Base-by-base conservation (phyloP, 2,113 vertebrate species). In the Ageneiosus marmoratus region DNA sequence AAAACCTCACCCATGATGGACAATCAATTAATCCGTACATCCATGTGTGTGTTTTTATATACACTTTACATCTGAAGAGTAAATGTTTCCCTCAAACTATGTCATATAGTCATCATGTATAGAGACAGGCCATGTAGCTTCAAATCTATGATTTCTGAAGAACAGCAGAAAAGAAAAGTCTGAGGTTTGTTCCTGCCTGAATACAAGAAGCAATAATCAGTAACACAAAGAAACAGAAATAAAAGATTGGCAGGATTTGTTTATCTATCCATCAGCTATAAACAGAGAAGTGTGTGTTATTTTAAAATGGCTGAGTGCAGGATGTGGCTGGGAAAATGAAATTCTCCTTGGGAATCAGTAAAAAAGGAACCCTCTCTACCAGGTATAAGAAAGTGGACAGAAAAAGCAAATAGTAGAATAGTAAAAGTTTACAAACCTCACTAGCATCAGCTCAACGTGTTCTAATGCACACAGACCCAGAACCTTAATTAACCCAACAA, bases 121-220 rank as follows among this genome's bases (percentile, higher is more conserved):
- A 58, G 50, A 27, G 34, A 41, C 50, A 56, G 34, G 15, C 22
- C 16, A 32, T 58, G 50, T 60, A 58, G 37, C 37, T 32, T 56
- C 69, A 60, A 65, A 55, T 70, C 37, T 27, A 46, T 13, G 50
- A 77, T 18, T 51, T 50, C 34, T 13, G 9, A 63, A 51, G 27
- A 51, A 65, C 41, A 79, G 41, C 46, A 32, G 27, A 12, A 50
- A 32, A 34, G 20, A 75, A 75, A 55, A 55, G 15, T 29, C 48
- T 29, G 58, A 63, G 27, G 27, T 79, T 34, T 79, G 46, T 32
- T 75, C 27, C 50, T 0, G 10, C 22, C 50, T 63, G 77, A 73
- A 81, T 60, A 48, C 80, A 65, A 34, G 9, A 53, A 65, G 18
- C 72, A 77, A 77, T 76, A 77, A 77, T 77, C 41, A 83, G 50